Evolutionary conservation across 2,797 vertebrate genomes (phyloP).

Genomic region (Gallinago stenura): DNA sequence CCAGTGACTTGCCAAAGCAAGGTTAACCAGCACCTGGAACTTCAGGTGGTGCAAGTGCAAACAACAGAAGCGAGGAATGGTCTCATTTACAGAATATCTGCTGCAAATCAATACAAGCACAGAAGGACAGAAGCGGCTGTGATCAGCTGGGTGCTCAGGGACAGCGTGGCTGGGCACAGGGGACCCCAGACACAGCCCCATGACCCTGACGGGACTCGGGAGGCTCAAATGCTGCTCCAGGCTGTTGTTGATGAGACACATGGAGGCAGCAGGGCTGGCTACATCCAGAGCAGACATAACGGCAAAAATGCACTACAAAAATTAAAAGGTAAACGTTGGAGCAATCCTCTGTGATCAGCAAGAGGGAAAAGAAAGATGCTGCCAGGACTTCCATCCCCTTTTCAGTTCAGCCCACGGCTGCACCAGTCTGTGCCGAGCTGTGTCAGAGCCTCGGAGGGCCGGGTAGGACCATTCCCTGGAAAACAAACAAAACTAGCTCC

Average conservation of each 20-base stretch:
- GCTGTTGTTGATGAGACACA: neutral
- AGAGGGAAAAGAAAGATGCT: neutral
- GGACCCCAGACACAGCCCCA: neutral
- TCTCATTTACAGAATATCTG: neutral
- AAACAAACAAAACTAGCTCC: neutral
- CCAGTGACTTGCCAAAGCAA: neutral
- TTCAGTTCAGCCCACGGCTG: neutral
- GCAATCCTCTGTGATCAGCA: accelerated
- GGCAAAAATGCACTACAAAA: neutral
- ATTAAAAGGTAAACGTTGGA: accelerated
- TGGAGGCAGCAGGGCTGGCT: accelerated
- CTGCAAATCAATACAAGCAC: neutral
- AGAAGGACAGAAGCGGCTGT: neutral
- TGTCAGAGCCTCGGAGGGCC: neutral
- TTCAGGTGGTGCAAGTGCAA: neutral
- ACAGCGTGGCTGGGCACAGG: accelerated
- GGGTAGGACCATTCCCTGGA: neutral
- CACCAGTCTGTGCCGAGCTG: neutral
- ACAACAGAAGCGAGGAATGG: neutral
- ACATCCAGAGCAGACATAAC: neutral
- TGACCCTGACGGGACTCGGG: accelerated
- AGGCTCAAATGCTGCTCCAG: neutral
- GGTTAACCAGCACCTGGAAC: neutral
- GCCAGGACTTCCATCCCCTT: neutral
- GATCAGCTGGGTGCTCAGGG: neutral